Evolutionary conservation across 2,888 invertebrate species (phyloP).

Genomic region (Theodoxus fluviatilis): DNA sequence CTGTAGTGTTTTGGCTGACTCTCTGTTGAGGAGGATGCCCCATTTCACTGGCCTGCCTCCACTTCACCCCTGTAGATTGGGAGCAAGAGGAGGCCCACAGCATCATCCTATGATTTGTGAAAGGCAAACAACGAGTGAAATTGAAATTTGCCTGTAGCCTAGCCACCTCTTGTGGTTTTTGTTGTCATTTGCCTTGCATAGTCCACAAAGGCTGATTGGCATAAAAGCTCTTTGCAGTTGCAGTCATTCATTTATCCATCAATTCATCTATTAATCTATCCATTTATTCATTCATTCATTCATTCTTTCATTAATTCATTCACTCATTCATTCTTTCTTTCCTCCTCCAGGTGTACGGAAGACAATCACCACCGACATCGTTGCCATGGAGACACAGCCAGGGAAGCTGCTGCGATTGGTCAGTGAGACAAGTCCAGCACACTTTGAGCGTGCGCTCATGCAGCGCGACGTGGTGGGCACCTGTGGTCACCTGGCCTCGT

Average conservation of each 20-base stretch:
- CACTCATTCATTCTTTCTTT: too few species aligned
- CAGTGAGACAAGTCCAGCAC: constrained; percentile 47
- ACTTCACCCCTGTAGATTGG: too few species aligned
- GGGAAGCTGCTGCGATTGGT: constrained; percentile 55
- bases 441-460: constrained; percentile 42
- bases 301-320: neutral
- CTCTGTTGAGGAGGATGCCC: too few species aligned
- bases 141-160: too few species aligned
- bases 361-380: constrained; percentile 50
- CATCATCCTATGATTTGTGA: too few species aligned
- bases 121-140: too few species aligned
- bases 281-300: neutral
- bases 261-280: neutral
- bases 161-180: too few species aligned
- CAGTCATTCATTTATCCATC: neutral
- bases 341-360: constrained; percentile 45
- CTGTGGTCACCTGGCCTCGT: constrained; percentile 60
- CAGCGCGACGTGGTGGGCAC: constrained; percentile 39
- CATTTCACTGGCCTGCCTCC: too few species aligned
- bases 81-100: too few species aligned
- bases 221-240: neutral
- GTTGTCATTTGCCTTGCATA: too few species aligned
- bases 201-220: too few species aligned
- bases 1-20: too few species aligned
- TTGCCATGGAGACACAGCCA: constrained; percentile 55